Evolutionary conservation across 2,797 vertebrate genomes (phyloP).

Genomic region (Setipinna tenuifilis): DNA sequence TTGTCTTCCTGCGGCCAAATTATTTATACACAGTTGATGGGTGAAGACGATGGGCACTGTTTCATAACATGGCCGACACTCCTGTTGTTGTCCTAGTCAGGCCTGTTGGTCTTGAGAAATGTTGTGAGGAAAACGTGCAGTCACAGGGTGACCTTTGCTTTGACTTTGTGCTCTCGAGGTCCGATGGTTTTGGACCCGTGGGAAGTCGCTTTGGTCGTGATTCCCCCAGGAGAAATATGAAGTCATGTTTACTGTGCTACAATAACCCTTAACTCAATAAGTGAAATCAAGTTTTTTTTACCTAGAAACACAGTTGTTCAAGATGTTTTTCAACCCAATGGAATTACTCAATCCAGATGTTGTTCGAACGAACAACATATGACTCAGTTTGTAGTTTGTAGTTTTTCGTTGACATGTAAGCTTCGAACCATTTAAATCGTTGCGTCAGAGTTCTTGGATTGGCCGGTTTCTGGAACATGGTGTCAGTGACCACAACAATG

Average conservation of each 20-base stretch:
- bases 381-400: background rate
- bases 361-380: background rate
- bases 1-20: constrained; percentile 61
- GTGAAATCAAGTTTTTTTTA: constrained; percentile 13
- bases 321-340: background rate
- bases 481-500: background rate
- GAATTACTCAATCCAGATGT: background rate
- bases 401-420: background rate
- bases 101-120: constrained; percentile 38
- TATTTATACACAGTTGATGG: constrained; percentile 64
- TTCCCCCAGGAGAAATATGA: constrained; percentile 41
- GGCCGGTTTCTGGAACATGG: constrained; percentile 5
- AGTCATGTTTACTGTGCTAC: constrained; percentile 54
- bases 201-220: constrained; percentile 38
- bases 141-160: constrained; percentile 56
- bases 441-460: background rate
- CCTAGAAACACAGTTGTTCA: background rate
- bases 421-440: background rate
- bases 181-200: constrained; percentile 25
- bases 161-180: constrained; percentile 38
- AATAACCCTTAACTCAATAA: constrained; percentile 23
- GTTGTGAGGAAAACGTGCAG: constrained; percentile 48
- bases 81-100: constrained; percentile 34
- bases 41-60: constrained; percentile 54
- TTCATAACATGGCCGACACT: constrained; percentile 61